Conservation (phyloP, 2,113 vertebrate genomes). For the Lipophrys pholis region DNA sequence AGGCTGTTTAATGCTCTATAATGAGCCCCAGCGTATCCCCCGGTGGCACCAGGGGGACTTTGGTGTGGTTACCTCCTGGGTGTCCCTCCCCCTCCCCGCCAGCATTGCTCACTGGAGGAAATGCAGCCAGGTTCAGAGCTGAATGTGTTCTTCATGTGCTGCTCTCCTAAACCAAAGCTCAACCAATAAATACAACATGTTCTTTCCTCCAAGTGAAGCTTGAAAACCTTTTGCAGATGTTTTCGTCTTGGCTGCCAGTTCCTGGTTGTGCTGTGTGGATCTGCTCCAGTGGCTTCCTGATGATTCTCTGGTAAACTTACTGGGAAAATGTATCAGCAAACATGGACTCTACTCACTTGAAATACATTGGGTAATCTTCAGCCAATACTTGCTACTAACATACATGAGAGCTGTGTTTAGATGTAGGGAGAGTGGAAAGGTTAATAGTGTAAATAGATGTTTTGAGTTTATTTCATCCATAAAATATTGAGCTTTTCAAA, state of each 20-base stretch:
- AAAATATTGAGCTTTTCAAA: no score
- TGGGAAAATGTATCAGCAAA: no score
- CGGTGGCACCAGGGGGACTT: slow-evolving; percentile 51
- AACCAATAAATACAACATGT: not conserved
- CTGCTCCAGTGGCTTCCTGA: not conserved
- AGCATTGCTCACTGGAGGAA: slow-evolving; percentile 30
- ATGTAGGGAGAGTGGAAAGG: no score
- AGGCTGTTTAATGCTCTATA: slow-evolving; percentile 89
- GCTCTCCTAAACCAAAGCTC: not conserved
- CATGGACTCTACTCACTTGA: not conserved
- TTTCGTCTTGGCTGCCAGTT: not conserved
- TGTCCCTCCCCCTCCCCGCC: slow-evolving; percentile 22
- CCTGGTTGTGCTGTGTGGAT: not conserved
- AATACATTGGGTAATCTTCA: not conserved
- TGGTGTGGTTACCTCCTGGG: slow-evolving; percentile 42
- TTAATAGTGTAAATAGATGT: not conserved
- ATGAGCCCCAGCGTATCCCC: slow-evolving; percentile 79
- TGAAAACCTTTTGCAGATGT: not conserved
- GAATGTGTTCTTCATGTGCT: not conserved
- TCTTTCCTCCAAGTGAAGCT: not conserved
- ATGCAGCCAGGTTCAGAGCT: slow-evolving; percentile 2
- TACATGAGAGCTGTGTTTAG: not conserved
- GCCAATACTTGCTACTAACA: not conserved
- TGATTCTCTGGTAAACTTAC: no score
- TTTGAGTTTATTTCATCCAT: no score